phyloP scores from a whole-genome alignment of 2,888 invertebrate genomes.

The Flexamia atlantica region DNA sequence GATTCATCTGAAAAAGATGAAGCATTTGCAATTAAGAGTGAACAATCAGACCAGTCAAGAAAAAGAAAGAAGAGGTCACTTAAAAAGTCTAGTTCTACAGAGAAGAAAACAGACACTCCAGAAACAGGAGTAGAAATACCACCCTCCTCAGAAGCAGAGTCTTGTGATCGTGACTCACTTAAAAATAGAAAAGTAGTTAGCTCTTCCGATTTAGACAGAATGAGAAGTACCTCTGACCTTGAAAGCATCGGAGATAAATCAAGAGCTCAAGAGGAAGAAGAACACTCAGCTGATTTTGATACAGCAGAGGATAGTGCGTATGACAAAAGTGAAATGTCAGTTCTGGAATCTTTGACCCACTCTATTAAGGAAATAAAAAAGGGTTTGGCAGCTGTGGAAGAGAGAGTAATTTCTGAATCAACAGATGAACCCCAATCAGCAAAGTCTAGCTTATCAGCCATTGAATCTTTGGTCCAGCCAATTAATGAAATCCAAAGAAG shows the following conservation, averaged over 20 bases:
- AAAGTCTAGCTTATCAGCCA: conserved; percentile 69
- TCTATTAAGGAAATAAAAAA: conserved; percentile 80
- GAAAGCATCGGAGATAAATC: conserved; percentile 62
- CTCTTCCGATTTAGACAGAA: conserved; percentile 60
- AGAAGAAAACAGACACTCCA: conserved; percentile 58
- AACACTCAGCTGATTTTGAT: conserved; percentile 67
- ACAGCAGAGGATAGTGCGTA: conserved; percentile 69
- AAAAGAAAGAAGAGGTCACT: conserved; percentile 60
- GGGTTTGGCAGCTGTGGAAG: conserved; percentile 76
- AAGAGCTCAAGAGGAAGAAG: conserved; percentile 63
- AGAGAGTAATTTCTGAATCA: conserved; percentile 73
- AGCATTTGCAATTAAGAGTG: conserved; percentile 29
- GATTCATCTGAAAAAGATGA: conserved; percentile 65
- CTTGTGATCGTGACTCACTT: conserved; percentile 54
- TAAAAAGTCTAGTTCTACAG: conserved; percentile 50
- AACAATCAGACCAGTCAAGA: conserved; percentile 45
- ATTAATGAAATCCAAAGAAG: conserved; percentile 80
- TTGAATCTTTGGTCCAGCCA: conserved; percentile 75
- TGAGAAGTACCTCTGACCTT: conserved; percentile 54
- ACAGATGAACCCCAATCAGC: conserved; percentile 67
- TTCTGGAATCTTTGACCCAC: conserved; percentile 74
- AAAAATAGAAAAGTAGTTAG: conserved; percentile 46
- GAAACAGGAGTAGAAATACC: conserved; percentile 60
- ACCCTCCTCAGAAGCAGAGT: conserved; percentile 64
- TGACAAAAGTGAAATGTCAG: conserved; percentile 70